Evolutionary conservation across 2,888 invertebrate species (phyloP), one percentile per base, ranked within the genome.

Genomic region (Dichetophora obliterata): DNA sequence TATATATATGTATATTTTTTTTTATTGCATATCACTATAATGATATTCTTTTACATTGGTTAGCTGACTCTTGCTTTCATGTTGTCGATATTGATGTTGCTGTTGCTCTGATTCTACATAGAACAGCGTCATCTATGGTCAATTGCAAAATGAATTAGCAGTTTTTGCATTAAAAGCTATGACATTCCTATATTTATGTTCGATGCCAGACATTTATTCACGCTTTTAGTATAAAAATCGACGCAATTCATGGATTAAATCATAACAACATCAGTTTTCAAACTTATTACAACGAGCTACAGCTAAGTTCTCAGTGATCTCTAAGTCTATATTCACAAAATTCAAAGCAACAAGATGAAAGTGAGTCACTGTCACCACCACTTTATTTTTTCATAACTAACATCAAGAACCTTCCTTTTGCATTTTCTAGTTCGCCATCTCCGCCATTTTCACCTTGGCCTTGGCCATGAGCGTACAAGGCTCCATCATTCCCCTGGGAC

Each of bases 391-490:
- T 1, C 14, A 11, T 11, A 43, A 11, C 2, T 11, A 2, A 11
- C 11, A 11, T 11, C 14, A 14, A 68, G 19, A 70, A 70, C 2
- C 57, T 4, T 43, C 34, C 37, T 59, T 31, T 9, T 59, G 8
- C 1, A 52, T 43, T 48, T 61, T 71, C 75, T n/a, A 88, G 86
- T 87, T 85, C 84, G 82, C 83, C 79, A 79, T 81, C 75, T 82
- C 84, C 75, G 80, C 83, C 81, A 81, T 87, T 82, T 82, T 86
- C 80, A 83, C 86, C 78, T 84, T 89, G 84, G 88, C 87, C 76
- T 84, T 89, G 50, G 85, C 86, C 82, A 82, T 86, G 83, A 85
- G 85, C 76, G 86, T 84, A 31, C 86, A 89, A 82, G 85, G 87
- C 8, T 87, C 88, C 3, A 77, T 87, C 76, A 82, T 87, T 72